Evolutionary conservation across 2,888 invertebrate species (phyloP), one percentile per base, ranked within the genome.

Genomic region (Tribolium freemani): DNA sequence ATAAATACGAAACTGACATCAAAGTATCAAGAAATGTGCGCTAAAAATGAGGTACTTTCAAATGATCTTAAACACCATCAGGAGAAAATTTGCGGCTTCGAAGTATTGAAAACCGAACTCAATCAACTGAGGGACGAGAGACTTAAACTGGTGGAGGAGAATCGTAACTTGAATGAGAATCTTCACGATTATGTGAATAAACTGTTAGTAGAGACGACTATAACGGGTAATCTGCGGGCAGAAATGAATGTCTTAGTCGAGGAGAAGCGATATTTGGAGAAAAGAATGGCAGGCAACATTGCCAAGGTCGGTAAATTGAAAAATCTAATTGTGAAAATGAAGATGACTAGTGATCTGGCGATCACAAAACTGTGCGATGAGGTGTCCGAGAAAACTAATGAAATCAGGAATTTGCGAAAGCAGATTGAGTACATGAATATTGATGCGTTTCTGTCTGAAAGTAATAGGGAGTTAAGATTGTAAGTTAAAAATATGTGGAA

Each of bases 1-100:
- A 71, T 10, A 13, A 63, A 63, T 31, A 50, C 63, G 3, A 63
- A 50, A 6, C 6, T 63, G 11, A 2, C 30, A 8, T 8, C 21
- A 13, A 54, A 54, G 26, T 11, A 3, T n/a, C 10, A 54, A 54
- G 10, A 30, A 26, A 6, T 54, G 11, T 6, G 54, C 11, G 4
- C n/a, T 2, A 6, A 51, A 3, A 51, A 54, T 5, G 26, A 54
- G n/a, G 3, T 4, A 30, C 21, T 54, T 8, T 2, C 1, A 54
- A 26, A 11, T 1, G 31, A 26, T 3, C 6, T 26, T 1, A 6
- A 11, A 0, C n/a, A 10, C 2, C 4, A 10, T n/a, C 26, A 10
- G 1, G 26, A 31, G 3, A 51, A 21, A 9, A 20, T 20, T 6
- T 2, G 5, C 20, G 1, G 26, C 5, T 30, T 10, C 5, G 54